Conservation (phyloP, 2,888 invertebrate genomes). For the Torymus aiolomorphi region DNA sequence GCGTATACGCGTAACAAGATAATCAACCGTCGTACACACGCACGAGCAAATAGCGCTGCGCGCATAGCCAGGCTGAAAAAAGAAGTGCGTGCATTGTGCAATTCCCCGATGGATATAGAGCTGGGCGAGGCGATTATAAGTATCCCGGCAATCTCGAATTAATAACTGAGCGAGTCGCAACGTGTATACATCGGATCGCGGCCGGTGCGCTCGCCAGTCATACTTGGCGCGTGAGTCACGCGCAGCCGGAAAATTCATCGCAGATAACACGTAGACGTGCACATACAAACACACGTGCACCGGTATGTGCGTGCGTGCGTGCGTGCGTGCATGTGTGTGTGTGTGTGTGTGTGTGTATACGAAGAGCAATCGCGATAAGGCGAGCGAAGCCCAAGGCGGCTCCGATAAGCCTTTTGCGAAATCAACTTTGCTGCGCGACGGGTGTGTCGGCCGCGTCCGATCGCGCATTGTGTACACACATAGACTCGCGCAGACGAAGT, state of each 20-base stretch:
- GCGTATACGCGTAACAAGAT: no score
- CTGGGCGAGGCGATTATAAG: background rate
- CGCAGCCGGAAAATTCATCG: conserved; percentile 28
- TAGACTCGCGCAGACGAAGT: no score
- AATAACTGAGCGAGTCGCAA: conserved; percentile 11
- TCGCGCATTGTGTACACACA: no score
- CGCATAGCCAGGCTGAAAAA: background rate
- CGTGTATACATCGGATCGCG: background rate
- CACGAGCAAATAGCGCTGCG: no score
- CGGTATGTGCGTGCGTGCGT: no score
- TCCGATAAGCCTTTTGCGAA: conserved; percentile 28
- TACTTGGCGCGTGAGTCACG: background rate
- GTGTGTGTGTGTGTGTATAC: background rate
- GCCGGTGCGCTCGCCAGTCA: background rate
- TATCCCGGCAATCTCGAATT: conserved; percentile 28
- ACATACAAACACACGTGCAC: no score
- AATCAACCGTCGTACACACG: no score
- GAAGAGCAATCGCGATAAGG: conserved; percentile 18
- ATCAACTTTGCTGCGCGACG: background rate
- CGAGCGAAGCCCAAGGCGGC: background rate
- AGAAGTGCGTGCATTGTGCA: conserved; percentile 1
- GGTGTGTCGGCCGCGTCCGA: no score
- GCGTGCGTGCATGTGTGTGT: no score
- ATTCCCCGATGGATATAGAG: conserved; percentile 13
- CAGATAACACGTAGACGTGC: background rate